Percentiles rank a stretch among this genome's conserved stretches.
Conservation (phyloP, 2,113 vertebrate genomes). For the Trochalopteron elliotii region DNA sequence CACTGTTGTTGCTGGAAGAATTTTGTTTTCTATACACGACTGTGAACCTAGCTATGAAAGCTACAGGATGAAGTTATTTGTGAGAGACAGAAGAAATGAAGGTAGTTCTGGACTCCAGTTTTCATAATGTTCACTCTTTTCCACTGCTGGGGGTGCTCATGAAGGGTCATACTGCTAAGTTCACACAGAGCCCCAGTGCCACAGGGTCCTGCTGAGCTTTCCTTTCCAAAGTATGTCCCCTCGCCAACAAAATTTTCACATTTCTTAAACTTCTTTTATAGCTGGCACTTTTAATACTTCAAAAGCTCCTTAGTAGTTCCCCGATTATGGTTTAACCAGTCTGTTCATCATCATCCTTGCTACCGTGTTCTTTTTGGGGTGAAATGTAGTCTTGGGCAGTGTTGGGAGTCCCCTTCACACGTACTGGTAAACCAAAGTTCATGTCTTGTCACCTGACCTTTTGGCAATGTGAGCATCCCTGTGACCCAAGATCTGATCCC, state of each 20-base stretch:
- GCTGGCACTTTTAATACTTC: not conserved
- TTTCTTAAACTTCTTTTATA: not conserved
- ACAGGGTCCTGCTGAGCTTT: not conserved
- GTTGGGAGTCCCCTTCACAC: not conserved
- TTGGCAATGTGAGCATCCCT: not conserved
- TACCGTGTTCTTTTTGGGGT: not conserved
- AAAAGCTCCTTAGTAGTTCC: not conserved
- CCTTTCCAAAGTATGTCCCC: not conserved
- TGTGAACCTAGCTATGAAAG: not conserved
- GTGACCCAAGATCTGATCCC: not conserved
- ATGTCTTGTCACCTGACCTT: not conserved
- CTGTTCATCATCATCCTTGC: not conserved
- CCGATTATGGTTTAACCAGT: not conserved
- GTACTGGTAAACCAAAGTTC: not conserved
- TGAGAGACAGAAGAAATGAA: not conserved
- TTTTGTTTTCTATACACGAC: not conserved
- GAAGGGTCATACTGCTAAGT: not conserved
- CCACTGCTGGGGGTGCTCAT: rapidly evolving
- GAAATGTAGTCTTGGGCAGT: not conserved
- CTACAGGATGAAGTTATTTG: not conserved
- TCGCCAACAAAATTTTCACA: not conserved
- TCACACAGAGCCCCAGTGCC: rapidly evolving
- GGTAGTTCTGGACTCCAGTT: not conserved
- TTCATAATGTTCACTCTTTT: not conserved
- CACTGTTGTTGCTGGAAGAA: not conserved